Evolutionary conservation across 2,113 vertebrate genomes (phyloP), one percentile per base, ranked within the genome.

Genomic region (Pelmatolapia mariae): DNA sequence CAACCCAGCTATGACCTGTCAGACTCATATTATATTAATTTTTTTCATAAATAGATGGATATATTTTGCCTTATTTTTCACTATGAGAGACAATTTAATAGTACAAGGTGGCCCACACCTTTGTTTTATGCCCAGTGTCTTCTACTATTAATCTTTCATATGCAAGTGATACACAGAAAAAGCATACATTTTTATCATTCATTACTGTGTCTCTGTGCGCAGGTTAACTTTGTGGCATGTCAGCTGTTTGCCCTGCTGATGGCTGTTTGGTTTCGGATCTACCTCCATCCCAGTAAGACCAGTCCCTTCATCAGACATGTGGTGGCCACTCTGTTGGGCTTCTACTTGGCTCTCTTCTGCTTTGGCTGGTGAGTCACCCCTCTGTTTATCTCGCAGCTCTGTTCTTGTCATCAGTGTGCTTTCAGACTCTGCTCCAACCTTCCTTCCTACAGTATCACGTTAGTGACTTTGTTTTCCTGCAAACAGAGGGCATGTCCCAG

Each of bases 211-310:
- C 45, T 18, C 19, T 90, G 26, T 91, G 53, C 88, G 26, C 97
- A 99, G 99, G 98, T 99, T 85, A 99, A 99, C 96, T 99, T 99
- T 92, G 99, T 99, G 96, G 98, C 97, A 89, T 98, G 98, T 95
- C 99, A 99, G 96, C 96, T 99, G 89, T 98, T 98, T 90, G 99
- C 98, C 94, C 97, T 99, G 96, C 95, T 99, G 80, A 98, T 98
- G 43, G 98, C 98, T 63, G 7, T 98, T 89, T 99, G 98, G 98
- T 99, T 99, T 94, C 97, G 99, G 91, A 96, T 98, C 86, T 99
- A 99, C 91, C 98, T 99, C 90, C 98, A 98, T 92, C 97, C 98
- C 93, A 98, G 98, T 96, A 98, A 98, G 96, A 98, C 98, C 84
- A 99, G 98, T 94, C 97, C 98, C 13, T 98, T 98, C 94, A 96